Evolutionary conservation across 2,888 invertebrate species (phyloP).

Genomic region (Prionchulus punctatus): DNA sequence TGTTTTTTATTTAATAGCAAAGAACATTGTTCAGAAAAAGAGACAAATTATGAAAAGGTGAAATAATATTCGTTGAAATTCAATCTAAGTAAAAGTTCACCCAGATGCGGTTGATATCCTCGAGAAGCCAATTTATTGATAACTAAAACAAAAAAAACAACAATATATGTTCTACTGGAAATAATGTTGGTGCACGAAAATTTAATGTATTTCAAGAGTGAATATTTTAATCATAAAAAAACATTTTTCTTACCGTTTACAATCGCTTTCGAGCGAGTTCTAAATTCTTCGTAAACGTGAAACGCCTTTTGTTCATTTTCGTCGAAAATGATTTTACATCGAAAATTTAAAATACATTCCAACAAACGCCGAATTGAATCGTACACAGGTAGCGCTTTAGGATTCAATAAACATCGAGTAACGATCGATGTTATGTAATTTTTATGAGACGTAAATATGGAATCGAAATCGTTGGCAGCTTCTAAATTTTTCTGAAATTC

Average conservation of each 20-base stretch:
- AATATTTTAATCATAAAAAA: neutral
- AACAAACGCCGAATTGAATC: neutral
- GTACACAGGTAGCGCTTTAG: neutral
- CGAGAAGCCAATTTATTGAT: neutral
- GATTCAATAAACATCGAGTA: neutral
- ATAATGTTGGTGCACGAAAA: neutral
- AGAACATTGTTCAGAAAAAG: too few relatives aligned
- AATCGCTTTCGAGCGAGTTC: neutral
- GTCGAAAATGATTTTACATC: neutral
- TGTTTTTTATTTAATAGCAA: too few relatives aligned
- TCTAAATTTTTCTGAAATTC: neutral
- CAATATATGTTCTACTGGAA: too few relatives aligned
- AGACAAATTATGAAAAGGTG: neutral
- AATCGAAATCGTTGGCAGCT: neutral
- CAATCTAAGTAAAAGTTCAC: neutral
- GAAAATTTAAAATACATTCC: neutral
- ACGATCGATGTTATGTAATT: neutral
- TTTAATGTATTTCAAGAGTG: neutral
- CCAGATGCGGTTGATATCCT: constrained; percentile 1
- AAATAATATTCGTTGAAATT: neutral
- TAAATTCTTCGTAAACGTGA: neutral
- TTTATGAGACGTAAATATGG: neutral
- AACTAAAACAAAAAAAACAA: constrained; percentile 1
- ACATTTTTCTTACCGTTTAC: neutral
- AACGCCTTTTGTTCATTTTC: neutral